Base-by-base conservation (phyloP, 2,888 invertebrate genomes). In the Drosophila picticornis region DNA sequence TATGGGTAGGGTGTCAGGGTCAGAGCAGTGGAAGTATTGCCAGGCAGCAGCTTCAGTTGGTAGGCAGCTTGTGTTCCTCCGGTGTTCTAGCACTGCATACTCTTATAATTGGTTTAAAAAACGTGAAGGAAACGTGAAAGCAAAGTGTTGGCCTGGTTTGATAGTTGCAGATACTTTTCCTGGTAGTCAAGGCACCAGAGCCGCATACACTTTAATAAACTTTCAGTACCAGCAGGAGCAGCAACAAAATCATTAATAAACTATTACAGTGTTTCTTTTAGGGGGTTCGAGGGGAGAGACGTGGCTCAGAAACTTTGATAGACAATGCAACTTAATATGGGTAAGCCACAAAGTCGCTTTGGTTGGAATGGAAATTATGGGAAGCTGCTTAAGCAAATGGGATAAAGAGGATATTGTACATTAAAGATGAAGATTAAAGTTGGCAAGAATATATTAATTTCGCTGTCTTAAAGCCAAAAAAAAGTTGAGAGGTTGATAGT, bases 91-190 rank as follows among this genome's bases (percentile, higher is more conserved):
- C 70, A 77, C 34, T 43, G 61, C 76, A 76, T 88, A 74, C 83
- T 88, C 88, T 74, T 90, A 90, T 85, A 85, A 85, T 85, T 85
- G 85, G 90, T 85, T 90, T 88, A 90, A 90, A 85, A 85, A 85
- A 83, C 73, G 83, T 75, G 74, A 76, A 85, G 80, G 63, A 64
- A 81, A 77, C 60, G 65, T 63, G 16, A 52, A 77, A 67, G 65
- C 64, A 90, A 90, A 89, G 84, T 85, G 90, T 84, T 84, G 67
- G 77, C 66, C 67, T 50, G 73, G 61, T 81, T 69, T 81, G 73
- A 79, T 79, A 81, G 81, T 79, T 80, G 68, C 85, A 84, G 80
- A 84, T 90, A 87, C 65, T 84, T 84, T 81, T 66, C 36, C 53
- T 53, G 36, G 38, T 40, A 61, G 52, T 34, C 77, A 48, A 52